Base-by-base conservation (phyloP, 2,113 vertebrate species). In the Spheniscus mendiculus region DNA sequence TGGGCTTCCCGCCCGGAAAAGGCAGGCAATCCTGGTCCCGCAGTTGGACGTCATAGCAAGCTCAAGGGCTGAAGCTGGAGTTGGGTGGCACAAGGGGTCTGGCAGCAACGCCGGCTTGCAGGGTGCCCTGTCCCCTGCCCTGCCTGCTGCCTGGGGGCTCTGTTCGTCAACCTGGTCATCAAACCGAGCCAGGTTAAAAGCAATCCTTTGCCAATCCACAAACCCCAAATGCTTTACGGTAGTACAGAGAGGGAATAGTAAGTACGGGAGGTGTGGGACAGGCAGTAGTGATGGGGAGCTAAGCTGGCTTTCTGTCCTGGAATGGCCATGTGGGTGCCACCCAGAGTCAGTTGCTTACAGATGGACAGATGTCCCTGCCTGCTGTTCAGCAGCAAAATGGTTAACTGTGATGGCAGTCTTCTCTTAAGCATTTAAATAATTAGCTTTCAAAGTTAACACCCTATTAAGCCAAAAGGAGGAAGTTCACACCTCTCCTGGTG, bases 391-490 rank as follows among this genome's bases (percentile, higher is more conserved):
- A 93, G 80, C 58, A 66, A 78, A 87, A 38, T 44, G 66, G 74
- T 94, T 91, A 92, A 89, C 52, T 45, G 69, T 29, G 61, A 45
- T 66, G 38, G n/a, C 13, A 78, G 74, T 15, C 71, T 59, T 84
- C 50, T 74, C 32, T 40, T 55, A 84, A 83, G 38, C 17, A 65
- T 80, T 97, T 94, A 78, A 93, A 80, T 92, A 95, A 96, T 97
- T 92, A 83, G 52, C 78, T 92, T 52, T 87, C 77, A 89, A 91
- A 72, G 87, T 87, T 96, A 83, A 96, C 97, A 96, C 87, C 61
- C 87, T 96, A 85, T 89, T 77, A 96, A 96, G 85, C 87, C 88
- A 88, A 95, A 74, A 62, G 61, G 87, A 96, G 93, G 97, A 98
- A 96, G 92, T 96, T 98, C 96, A 92, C 82, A 97, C 92, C 69